Evolutionary conservation across 2,797 vertebrate species (phyloP).

Genomic region (Cyprinodon diabolis): DNA sequence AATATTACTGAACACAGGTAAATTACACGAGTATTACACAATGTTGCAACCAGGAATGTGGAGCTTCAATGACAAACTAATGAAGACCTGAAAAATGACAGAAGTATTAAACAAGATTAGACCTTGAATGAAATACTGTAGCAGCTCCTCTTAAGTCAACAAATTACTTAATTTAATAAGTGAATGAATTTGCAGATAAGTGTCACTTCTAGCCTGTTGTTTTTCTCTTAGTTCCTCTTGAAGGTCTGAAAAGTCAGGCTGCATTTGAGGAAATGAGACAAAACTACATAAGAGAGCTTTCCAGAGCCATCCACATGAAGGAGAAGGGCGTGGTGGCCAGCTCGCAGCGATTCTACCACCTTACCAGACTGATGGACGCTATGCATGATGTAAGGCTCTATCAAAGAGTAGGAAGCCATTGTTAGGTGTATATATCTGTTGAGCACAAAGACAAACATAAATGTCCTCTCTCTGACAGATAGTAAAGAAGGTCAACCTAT

Average conservation of each 20-base stretch:
- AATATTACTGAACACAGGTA: constrained; percentile 95
- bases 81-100: constrained; percentile 18
- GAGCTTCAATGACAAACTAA: constrained; percentile 26
- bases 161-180: not conserved
- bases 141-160: constrained; percentile 30
- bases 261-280: constrained; percentile 98
- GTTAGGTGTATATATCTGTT: not conserved
- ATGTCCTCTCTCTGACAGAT: constrained; percentile 80
- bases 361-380: constrained; percentile 95
- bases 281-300: constrained; percentile 93
- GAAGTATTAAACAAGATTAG: constrained; percentile 16
- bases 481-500: constrained; percentile 96
- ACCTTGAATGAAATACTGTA: constrained; percentile 48
- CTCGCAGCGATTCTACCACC: constrained; percentile 95
- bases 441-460: constrained; percentile 5
- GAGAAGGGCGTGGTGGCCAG: constrained; percentile 89
- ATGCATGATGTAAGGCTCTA: constrained; percentile 87
- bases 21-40: constrained; percentile 3
- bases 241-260: constrained; percentile 93
- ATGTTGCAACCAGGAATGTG: constrained; percentile 31
- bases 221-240: constrained; percentile 88
- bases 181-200: not conserved
- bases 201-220: not conserved
- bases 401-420: not conserved
- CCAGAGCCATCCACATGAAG: constrained; percentile 89